Conservation (phyloP, 2,888 invertebrate species). For the Sthenelais limicola region DNA sequence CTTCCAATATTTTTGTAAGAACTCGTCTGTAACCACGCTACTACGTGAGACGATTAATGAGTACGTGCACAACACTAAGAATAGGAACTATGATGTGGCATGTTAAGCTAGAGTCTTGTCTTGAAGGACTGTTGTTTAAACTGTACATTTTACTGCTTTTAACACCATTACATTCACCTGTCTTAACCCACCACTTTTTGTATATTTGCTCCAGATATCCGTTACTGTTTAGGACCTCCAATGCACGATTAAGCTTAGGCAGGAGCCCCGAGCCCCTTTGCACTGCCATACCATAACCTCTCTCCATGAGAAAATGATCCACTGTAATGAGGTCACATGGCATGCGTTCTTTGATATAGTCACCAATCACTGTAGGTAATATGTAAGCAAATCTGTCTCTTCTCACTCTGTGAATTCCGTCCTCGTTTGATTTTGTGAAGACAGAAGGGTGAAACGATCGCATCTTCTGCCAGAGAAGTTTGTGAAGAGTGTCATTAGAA, state of each 20-base stretch:
- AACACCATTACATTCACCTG: slow-evolving; percentile 45
- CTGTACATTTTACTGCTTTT: slow-evolving; percentile 42
- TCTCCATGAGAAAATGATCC: slow-evolving; percentile 47
- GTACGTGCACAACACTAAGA: too few species aligned
- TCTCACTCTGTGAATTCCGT: slow-evolving; percentile 49
- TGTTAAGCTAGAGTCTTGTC: too few species aligned
- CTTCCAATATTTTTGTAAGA: too few species aligned
- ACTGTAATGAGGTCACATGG: slow-evolving; percentile 51
- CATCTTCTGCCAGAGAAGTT: slow-evolving; percentile 47
- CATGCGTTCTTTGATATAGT: slow-evolving; percentile 48
- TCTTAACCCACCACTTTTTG: slow-evolving; percentile 48
- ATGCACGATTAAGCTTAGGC: slow-evolving; percentile 46
- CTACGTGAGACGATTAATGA: too few species aligned
- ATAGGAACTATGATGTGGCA: too few species aligned
- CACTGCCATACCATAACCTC: slow-evolving; percentile 48
- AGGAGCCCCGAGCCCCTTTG: slow-evolving; percentile 47
- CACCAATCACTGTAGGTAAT: slow-evolving; percentile 49
- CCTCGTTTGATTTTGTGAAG: slow-evolving; percentile 48
- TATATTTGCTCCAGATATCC: slow-evolving; percentile 46
- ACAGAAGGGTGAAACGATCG: slow-evolving; percentile 34
- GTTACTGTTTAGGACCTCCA: slow-evolving; percentile 41
- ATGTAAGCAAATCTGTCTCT: slow-evolving; percentile 48
- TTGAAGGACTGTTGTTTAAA: too few species aligned
- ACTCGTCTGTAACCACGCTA: too few species aligned
- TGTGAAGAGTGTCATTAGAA: slow-evolving; percentile 45